Conservation (phyloP, 2,113 vertebrate species). For the Psilopsiagon aymara region DNA sequence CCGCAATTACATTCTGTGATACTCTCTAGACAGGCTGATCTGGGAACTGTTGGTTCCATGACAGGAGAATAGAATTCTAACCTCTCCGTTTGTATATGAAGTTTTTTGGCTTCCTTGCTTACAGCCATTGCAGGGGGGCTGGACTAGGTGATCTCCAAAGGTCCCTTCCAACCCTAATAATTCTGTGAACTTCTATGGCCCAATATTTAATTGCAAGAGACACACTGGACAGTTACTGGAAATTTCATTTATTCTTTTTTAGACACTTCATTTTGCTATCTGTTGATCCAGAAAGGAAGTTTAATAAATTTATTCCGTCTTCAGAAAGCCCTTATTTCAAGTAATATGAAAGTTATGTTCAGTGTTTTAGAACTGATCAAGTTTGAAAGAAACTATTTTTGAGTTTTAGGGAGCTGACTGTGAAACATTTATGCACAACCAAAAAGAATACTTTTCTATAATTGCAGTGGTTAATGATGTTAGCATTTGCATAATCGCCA, state of each 20-base stretch:
- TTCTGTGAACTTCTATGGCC: background rate
- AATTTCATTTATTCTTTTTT: background rate
- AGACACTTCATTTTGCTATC: background rate
- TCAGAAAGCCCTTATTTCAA: background rate
- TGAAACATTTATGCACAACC: background rate
- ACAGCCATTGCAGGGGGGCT: background rate
- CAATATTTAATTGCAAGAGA: background rate
- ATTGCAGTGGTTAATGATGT: conserved; percentile 54
- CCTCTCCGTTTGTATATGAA: background rate
- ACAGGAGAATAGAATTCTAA: background rate
- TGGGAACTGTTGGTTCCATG: background rate
- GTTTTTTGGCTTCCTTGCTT: background rate
- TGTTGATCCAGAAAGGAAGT: background rate
- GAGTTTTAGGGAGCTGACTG: background rate
- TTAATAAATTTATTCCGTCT: background rate
- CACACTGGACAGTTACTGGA: background rate
- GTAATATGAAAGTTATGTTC: background rate
- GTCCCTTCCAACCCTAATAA: background rate
- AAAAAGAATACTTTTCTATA: conserved; percentile 49
- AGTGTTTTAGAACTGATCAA: background rate
- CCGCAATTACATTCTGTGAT: background rate
- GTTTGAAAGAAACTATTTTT: background rate
- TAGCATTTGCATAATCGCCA: conserved; percentile 63
- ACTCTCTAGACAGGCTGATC: background rate
- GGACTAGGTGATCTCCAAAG: background rate